Evolutionary conservation across 2,797 vertebrate species (phyloP).

Genomic region (Cynodonichthys magdalenae): DNA sequence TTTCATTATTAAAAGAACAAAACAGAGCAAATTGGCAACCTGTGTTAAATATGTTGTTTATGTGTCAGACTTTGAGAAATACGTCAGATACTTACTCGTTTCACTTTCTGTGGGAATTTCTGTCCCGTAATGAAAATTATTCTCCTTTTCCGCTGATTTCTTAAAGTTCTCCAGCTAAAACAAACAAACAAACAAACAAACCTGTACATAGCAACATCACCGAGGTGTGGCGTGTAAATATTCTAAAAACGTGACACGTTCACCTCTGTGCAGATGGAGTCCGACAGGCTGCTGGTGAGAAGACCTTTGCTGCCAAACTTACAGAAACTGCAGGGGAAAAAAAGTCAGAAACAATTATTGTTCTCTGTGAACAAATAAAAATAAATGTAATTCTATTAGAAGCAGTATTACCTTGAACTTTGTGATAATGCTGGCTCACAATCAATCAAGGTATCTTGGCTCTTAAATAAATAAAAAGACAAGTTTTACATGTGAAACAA

Average conservation of each 20-base stretch:
- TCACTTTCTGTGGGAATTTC: slow-evolving; percentile 44
- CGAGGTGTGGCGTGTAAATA: not conserved
- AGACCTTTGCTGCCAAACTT: slow-evolving; percentile 57
- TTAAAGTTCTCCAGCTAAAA: slow-evolving; percentile 68
- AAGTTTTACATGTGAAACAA: not conserved
- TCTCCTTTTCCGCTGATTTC: slow-evolving; percentile 53
- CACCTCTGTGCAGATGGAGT: slow-evolving; percentile 77
- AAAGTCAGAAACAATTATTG: not conserved
- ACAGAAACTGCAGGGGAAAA: slow-evolving; percentile 57
- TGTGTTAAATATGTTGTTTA: too few relatives aligned
- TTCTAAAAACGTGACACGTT: not conserved
- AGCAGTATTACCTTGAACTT: slow-evolving; percentile 64
- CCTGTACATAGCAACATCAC: not conserved
- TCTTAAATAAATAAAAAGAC: slow-evolving; percentile 47
- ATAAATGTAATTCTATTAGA: not conserved
- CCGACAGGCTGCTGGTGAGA: slow-evolving; percentile 57
- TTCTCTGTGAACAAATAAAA: not conserved
- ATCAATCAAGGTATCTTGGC: slow-evolving; percentile 43
- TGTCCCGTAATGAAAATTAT: slow-evolving; percentile 57
- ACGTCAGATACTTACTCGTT: slow-evolving; percentile 56
- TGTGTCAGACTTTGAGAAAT: too few relatives aligned
- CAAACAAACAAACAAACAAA: slow-evolving; percentile 19
- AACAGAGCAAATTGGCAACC: too few relatives aligned
- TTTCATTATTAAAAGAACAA: too few relatives aligned
- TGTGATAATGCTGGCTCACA: slow-evolving; percentile 72